Evolutionary conservation across 2,113 vertebrate genomes (phyloP).

Genomic region (Fukomys damarensis): DNA sequence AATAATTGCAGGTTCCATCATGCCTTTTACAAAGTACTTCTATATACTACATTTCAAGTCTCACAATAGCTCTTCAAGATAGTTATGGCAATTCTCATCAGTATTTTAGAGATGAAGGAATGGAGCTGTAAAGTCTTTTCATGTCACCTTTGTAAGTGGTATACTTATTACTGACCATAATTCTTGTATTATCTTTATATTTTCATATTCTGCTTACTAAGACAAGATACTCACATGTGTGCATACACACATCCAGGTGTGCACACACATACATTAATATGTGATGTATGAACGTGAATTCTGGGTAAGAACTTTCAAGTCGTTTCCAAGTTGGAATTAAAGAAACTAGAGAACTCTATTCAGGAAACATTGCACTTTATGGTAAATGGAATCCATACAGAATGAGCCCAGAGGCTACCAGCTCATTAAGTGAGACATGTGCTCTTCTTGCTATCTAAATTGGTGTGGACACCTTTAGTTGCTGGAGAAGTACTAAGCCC

Average conservation of each 20-base stretch:
- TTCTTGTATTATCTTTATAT: not conserved
- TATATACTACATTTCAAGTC: not conserved
- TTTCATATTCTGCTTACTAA: constrained; percentile 40
- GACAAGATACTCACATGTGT: not conserved
- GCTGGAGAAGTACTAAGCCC: not conserved
- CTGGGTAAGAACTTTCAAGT: not conserved
- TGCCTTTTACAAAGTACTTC: not conserved
- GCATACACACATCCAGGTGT: not conserved
- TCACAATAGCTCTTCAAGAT: not conserved
- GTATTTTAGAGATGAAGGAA: constrained; percentile 1
- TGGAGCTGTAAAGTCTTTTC: not conserved
- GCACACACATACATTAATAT: not conserved
- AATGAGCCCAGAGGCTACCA: not conserved
- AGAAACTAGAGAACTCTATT: not conserved
- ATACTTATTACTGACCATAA: not conserved
- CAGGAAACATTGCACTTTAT: not conserved
- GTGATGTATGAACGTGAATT: not conserved
- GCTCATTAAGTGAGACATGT: not conserved
- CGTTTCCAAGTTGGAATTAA: constrained; percentile 51
- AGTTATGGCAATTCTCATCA: not conserved
- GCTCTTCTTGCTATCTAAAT: not conserved
- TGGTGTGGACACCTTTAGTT: not conserved
- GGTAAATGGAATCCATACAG: not conserved
- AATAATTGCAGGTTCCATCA: not conserved
- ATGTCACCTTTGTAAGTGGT: not conserved